Evolutionary conservation across 2,888 invertebrate genomes (phyloP), one percentile per base, ranked within the genome.

Genomic region (Drosophila paramelanica): DNA sequence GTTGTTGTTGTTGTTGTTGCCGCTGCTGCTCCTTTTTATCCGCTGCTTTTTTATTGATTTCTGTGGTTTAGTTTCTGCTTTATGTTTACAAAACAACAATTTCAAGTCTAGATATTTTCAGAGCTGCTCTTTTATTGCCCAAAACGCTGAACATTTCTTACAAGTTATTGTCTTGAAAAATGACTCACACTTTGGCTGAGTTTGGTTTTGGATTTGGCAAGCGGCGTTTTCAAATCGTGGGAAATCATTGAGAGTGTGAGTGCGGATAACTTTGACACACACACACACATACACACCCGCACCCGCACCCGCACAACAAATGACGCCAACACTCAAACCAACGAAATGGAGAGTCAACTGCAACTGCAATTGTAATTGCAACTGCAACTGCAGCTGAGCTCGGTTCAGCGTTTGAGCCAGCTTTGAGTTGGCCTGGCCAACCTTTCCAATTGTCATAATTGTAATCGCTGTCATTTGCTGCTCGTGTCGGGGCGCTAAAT

Each of bases 81-180:
- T 46, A 39, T 65, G 71, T 62, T 76, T 58, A 77, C 75, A 62
- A 64, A 69, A 45, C 72, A 76, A 76, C 77, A 53, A 62, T 74
- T 60, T 53, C 53, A 27, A 52, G 41, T 38, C 27, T 55, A 25
- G 57, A 46, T 61, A 65, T 59, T 65, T 67, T 39, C 33, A 17
- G 38, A 23, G 61, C 50, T 66, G 61, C 46, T 55, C 58, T 64
- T 69, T 71, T 73, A 55, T 56, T 60, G 55, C 51, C 74, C 11
- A 73, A 73, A 73, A 68, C 49, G 39, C 58, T 50, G 65, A 61
- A 65, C 77, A 76, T 77, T 76, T 73, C 70, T 82, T 85, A 75
- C 85, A 82, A 85, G 83, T 85, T 88, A 88, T 85, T 88, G 88
- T 85, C 83, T 82, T 81, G 81, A 73, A 84, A 84, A 87, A 83